phyloP scores from a whole-genome alignment of 1,140 invertebrate genomes.

The Drosophila novamexicana region DNA sequence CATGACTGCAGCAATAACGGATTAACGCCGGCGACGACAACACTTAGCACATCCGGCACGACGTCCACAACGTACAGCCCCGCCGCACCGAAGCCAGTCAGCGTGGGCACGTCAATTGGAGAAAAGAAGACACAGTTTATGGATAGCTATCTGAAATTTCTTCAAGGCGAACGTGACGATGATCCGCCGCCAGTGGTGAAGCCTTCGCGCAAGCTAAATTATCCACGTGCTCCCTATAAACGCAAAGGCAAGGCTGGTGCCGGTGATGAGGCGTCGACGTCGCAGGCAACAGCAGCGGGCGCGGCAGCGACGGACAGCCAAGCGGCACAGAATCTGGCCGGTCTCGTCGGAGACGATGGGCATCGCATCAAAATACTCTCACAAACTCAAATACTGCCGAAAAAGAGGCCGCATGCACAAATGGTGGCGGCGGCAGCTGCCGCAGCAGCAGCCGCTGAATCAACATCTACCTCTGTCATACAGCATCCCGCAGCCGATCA shows the following conservation, averaged over 20 bases:
- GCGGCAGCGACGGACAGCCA: constrained; percentile 32
- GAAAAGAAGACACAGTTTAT: constrained; percentile 90
- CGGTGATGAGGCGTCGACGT: constrained; percentile 61
- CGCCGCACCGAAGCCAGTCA: constrained; percentile 85
- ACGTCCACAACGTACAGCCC: constrained; percentile 30
- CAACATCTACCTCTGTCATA: constrained; percentile 70
- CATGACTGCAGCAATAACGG: constrained; percentile 67
- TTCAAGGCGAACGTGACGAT: constrained; percentile 91
- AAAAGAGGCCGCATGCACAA: constrained; percentile 80
- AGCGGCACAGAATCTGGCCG: constrained; percentile 36
- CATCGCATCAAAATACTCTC: constrained; percentile 84
- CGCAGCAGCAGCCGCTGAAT: constrained; percentile 56
- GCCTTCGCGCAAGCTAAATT: constrained; percentile 76
- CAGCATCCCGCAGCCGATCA: constrained; percentile 74
- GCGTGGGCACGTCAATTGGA: constrained; percentile 86
- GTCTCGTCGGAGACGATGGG: constrained; percentile 73
- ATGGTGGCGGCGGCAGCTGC: constrained; percentile 80
- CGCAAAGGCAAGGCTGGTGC: constrained; percentile 54
- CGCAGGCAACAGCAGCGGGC: constrained; percentile 57
- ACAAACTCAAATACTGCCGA: constrained; percentile 83
- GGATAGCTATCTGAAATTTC: constrained; percentile 93
- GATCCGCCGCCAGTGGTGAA: constrained; percentile 88
- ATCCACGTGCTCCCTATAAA: constrained; percentile 71
- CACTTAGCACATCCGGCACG: constrained; percentile 15
- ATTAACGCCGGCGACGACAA: constrained; percentile 25